Evolutionary conservation across 2,888 invertebrate genomes (phyloP).

Genomic region (Netelia melanura): DNA sequence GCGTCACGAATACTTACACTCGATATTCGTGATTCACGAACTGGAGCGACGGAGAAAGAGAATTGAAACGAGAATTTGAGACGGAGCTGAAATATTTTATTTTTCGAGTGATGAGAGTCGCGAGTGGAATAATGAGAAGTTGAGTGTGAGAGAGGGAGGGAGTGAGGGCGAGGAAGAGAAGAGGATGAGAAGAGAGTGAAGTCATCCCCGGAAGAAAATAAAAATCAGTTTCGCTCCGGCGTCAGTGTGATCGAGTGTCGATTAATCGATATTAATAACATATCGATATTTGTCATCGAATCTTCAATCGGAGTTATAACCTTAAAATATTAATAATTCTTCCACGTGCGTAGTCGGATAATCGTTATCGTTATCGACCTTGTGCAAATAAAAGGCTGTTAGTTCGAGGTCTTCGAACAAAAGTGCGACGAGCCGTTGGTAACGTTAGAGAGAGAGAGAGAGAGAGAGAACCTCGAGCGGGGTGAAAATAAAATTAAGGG

Average conservation of each 20-base stretch:
- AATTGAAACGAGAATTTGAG: slow-evolving; percentile 27
- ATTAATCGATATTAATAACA: slow-evolving; percentile 14
- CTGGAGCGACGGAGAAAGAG: not conserved
- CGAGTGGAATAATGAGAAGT: slow-evolving; percentile 65
- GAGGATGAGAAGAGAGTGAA: not conserved
- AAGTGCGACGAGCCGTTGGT: slow-evolving; percentile 33
- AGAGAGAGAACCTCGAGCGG: slow-evolving; percentile 44
- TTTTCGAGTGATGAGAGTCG: slow-evolving; percentile 11
- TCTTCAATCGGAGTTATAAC: slow-evolving; percentile 25
- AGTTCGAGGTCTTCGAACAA: slow-evolving; percentile 40
- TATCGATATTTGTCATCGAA: not conserved
- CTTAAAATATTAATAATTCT: slow-evolving; percentile 21
- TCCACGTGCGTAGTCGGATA: slow-evolving; percentile 19
- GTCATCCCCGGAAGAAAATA: not conserved
- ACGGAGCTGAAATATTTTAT: not conserved
- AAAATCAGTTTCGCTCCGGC: slow-evolving; percentile 40
- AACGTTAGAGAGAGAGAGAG: not conserved
- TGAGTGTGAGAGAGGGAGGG: slow-evolving; percentile 67
- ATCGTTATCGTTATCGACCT: not conserved
- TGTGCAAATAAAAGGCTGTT: slow-evolving; percentile 21
- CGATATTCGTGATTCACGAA: slow-evolving; percentile 14
- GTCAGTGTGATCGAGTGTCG: slow-evolving; percentile 31
- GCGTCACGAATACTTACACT: not conserved
- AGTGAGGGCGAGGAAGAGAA: slow-evolving; percentile 56
- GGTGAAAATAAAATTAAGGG: slow-evolving; percentile 46